Conservation (phyloP, 2,888 invertebrate species). For the Lithophane socia region DNA sequence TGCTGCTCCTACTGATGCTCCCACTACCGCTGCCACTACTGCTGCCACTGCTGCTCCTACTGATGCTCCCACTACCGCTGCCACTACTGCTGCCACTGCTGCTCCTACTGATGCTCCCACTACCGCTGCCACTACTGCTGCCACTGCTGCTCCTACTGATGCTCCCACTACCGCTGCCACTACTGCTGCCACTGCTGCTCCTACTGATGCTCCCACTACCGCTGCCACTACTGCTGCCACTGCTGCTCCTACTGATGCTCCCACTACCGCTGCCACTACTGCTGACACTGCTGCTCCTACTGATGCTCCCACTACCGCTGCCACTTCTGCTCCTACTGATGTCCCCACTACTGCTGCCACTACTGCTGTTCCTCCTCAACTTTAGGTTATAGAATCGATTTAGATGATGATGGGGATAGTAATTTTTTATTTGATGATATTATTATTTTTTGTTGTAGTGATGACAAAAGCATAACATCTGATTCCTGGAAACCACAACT, state of each 20-base stretch:
- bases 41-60: fast-evolving
- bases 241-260: no score
- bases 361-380: not conserved
- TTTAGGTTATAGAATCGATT: not conserved
- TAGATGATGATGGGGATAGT: not conserved
- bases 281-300: no score
- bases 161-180: not conserved
- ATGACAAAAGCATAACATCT: not conserved
- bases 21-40: fast-evolving
- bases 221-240: fast-evolving
- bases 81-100: no score
- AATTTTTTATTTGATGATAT: not conserved
- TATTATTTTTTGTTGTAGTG: not conserved
- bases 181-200: not conserved
- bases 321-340: not conserved
- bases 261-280: no score
- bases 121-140: not conserved
- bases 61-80: no score
- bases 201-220: no score
- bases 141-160: not conserved
- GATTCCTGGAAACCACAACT: not conserved
- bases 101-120: not conserved
- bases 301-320: no score
- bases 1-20: fast-evolving
- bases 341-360: not conserved